Percentiles rank a stretch among this genome's conserved stretches.
Conservation (phyloP, 2,113 vertebrate species). For the Brachyhypopomus gauderio region DNA sequence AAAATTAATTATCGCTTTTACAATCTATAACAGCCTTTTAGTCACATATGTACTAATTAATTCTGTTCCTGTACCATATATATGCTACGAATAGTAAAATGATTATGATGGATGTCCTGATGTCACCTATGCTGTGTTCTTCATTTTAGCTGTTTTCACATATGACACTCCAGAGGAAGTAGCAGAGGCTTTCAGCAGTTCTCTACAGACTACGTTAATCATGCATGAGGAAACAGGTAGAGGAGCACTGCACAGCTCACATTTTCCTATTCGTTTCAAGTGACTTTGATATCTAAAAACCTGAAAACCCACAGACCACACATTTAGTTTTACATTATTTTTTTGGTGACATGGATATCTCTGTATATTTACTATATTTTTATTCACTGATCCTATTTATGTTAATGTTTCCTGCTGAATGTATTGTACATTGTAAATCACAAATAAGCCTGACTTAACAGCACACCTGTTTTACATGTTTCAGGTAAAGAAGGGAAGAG, state of each 20-base stretch:
- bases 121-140: not conserved
- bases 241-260: not conserved
- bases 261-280: no score
- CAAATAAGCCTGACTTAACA: no score
- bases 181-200: slow-evolving; percentile 63
- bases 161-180: slow-evolving; percentile 72
- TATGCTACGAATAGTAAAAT: not conserved
- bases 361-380: no score
- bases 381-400: no score
- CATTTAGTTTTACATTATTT: no score
- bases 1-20: no score
- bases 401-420: no score
- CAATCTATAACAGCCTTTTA: no score
- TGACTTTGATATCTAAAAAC: not conserved
- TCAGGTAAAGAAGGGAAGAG: slow-evolving; percentile 61
- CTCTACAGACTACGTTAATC: slow-evolving; percentile 63
- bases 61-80: not conserved
- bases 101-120: no score
- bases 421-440: no score
- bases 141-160: slow-evolving; percentile 67
- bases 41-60: not conserved
- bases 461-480: no score
- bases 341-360: not conserved
- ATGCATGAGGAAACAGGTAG: slow-evolving; percentile 50
- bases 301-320: not conserved